phyloP scores from a whole-genome alignment of 2,113 vertebrate genomes.

The Scomber japonicus region DNA sequence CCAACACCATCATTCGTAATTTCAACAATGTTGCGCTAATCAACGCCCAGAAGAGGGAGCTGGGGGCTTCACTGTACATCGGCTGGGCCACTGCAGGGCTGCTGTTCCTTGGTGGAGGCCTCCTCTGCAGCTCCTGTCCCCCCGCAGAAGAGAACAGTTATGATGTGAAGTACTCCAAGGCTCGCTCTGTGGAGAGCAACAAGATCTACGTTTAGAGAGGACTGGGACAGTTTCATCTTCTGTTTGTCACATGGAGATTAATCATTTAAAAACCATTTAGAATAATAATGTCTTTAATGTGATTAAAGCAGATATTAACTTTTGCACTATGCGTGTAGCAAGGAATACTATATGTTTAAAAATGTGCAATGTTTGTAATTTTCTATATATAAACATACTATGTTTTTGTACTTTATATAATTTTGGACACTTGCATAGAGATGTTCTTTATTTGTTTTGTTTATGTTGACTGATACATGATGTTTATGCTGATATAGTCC shows the following conservation, averaged over 20 bases:
- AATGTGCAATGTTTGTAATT: background rate
- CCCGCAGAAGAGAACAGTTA: conserved; percentile 58
- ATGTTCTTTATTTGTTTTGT: background rate
- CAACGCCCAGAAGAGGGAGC: conserved; percentile 85
- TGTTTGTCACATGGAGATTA: conserved; percentile 5
- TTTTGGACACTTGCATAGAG: background rate
- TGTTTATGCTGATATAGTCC: background rate
- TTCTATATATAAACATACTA: background rate
- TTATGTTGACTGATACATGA: background rate
- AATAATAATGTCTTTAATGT: background rate
- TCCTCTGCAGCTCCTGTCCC: conserved; percentile 87
- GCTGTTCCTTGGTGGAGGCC: conserved; percentile 85
- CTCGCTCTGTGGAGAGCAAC: conserved; percentile 53
- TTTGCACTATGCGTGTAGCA: background rate
- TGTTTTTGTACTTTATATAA: background rate
- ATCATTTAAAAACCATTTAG: background rate
- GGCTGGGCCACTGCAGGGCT: conserved; percentile 86
- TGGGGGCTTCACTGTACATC: conserved; percentile 89
- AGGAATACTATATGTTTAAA: background rate
- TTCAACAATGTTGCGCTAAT: conserved; percentile 89
- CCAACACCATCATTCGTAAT: conserved; percentile 86
- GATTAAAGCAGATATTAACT: background rate
- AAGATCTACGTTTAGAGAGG: conserved; percentile 72
- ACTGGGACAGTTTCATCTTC: background rate
- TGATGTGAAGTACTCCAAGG: conserved; percentile 74